phyloP scores from a whole-genome alignment of 92 coral and sea anemone species.

The Heliopora coerulea region DNA sequence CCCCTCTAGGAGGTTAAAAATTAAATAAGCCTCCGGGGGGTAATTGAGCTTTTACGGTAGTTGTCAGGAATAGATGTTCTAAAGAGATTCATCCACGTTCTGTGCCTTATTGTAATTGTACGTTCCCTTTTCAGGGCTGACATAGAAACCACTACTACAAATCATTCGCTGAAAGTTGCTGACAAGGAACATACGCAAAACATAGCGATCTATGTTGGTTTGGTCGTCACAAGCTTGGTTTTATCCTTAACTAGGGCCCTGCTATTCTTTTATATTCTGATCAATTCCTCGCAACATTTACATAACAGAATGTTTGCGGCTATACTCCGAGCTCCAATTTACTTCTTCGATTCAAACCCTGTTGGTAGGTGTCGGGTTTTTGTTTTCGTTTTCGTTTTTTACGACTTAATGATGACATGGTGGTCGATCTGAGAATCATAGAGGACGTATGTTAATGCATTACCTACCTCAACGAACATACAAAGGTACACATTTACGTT shows the following conservation, averaged over 20 bases:
- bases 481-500: no score
- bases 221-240: slow-evolving; percentile 56
- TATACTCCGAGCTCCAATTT: slow-evolving; percentile 74
- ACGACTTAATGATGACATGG: no score
- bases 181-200: slow-evolving; percentile 36
- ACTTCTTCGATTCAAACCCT: slow-evolving; percentile 93
- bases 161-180: slow-evolving; percentile 6
- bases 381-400: not conserved
- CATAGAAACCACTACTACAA: slow-evolving; percentile 9
- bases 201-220: slow-evolving; percentile 56
- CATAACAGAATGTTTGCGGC: slow-evolving; percentile 78
- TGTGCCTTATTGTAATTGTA: no score
- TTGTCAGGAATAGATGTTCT: no score
- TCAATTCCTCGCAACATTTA: slow-evolving; percentile 72
- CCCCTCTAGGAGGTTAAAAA: no score
- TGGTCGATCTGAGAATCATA: no score
- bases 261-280: slow-evolving; percentile 56
- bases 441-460: no score
- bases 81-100: no score
- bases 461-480: no score
- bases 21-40: no score
- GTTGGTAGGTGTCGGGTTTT: slow-evolving; percentile 61
- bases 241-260: slow-evolving; percentile 49
- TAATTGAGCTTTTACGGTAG: no score
- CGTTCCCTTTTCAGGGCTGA: not conserved